Conservation (phyloP, 1,140 invertebrate species). For the Phymastichus coffea region DNA sequence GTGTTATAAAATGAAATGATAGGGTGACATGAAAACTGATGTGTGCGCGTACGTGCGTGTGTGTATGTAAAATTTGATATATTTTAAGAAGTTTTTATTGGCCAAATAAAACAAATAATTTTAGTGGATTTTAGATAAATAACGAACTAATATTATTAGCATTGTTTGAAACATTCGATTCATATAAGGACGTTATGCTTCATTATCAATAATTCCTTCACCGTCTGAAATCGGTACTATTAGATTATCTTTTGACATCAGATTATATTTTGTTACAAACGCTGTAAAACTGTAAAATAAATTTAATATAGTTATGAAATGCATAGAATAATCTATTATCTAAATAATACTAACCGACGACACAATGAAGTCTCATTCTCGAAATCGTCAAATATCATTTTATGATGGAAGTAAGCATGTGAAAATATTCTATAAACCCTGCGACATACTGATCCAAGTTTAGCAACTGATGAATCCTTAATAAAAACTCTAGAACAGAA, state of each 20-base stretch:
- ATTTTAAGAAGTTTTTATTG: too few species aligned
- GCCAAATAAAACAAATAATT: too few species aligned
- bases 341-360: constrained; percentile 61
- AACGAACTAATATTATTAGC: too few species aligned
- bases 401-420: constrained; percentile 98
- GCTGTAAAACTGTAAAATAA: constrained; percentile 74
- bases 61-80: too few species aligned
- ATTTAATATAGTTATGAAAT: constrained; percentile 5
- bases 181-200: constrained; percentile 62
- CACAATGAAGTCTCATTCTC: constrained; percentile 95
- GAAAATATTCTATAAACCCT: constrained; percentile 99
- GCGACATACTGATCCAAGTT: constrained; percentile 96
- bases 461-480: constrained; percentile 97
- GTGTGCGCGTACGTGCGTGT: too few species aligned
- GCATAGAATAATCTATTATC: neutral
- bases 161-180: too few species aligned
- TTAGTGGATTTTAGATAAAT: too few species aligned
- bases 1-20: too few species aligned
- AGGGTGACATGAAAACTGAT: too few species aligned
- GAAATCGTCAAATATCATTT: constrained; percentile 96
- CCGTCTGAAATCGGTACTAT: constrained; percentile 94
- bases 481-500: constrained; percentile 82
- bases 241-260: constrained; percentile 98
- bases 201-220: constrained; percentile 65
- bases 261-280: constrained; percentile 97